Base-by-base conservation (phyloP, 1,140 invertebrate genomes). In the Conus ventricosus region DNA sequence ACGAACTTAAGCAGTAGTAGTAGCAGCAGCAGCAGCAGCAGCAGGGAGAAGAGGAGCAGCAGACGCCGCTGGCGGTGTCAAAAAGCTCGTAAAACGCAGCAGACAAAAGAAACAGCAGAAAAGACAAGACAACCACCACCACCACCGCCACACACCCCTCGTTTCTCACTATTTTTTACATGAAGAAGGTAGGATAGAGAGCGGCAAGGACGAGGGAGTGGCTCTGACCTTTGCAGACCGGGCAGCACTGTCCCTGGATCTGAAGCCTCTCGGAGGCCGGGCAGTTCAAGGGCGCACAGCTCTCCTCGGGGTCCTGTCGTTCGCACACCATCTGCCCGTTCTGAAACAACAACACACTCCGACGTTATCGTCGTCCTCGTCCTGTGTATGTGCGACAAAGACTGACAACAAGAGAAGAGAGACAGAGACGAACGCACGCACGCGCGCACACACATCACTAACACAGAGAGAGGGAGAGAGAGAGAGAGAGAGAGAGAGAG, bases 241-340 rank as follows among this genome's bases (percentile, higher is more conserved):
- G 98, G 96, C 98, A 99, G 95, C 98, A 99, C 94, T 98, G 97
- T 84, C 97, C 97, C 53, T 97, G 96, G 71, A 97, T 97, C 91
- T 96, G 96, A 91, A 98, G 97, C 95, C 97, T 97, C 93, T 98
- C 96, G 71, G 96, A 96, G 51, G 96, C 95, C 84, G 97, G 96
- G 96, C 98, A 99, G n/a, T 97, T 96, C 87, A 98, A 96, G 90
- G 96, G 95, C 53, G 98, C 98, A 96, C 98, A 99, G 85, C 96
- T 96, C 13, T 96, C 97, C 90, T 97, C 96, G 6, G 97, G 97
- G 92, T 98, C 96, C 82, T 97, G 96, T 89, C 96, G 96, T 67
- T 96, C 95, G 95, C 98, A 98, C 91, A 96, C 96, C 96, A 98
- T 97, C 90, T 96, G 96, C 57, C 97, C 98, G 95, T 98, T 97